phyloP scores from a whole-genome alignment of 1,140 invertebrate genomes.

The Ganaspis sp. region DNA sequence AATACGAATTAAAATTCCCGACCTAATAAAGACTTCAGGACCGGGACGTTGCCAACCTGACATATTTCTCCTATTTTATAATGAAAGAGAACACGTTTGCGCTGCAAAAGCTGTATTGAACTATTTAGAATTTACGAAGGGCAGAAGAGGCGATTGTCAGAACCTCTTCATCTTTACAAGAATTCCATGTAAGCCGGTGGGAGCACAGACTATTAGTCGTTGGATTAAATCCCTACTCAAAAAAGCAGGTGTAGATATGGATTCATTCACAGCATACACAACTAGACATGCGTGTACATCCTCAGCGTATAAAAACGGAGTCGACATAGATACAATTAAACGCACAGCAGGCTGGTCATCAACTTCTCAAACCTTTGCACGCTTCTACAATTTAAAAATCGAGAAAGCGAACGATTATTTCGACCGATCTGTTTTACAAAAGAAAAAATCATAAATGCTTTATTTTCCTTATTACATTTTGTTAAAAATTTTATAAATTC shows the following conservation, averaged over 20 bases:
- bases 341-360: neutral
- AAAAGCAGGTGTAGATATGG: neutral
- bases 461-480: too few species aligned
- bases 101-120: neutral
- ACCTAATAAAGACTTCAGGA: constrained; percentile 18
- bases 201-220: neutral
- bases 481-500: too few species aligned
- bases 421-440: neutral
- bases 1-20: constrained; percentile 17
- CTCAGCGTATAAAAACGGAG: neutral
- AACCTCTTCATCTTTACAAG: too few species aligned
- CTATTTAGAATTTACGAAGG: too few species aligned
- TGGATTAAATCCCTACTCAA: constrained; percentile 17
- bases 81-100: neutral
- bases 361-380: neutral
- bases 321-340: constrained; percentile 16
- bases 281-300: constrained; percentile 5
- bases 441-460: too few species aligned
- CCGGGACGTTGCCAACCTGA: neutral
- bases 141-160: too few species aligned
- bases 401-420: neutral
- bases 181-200: too few species aligned
- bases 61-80: too few species aligned
- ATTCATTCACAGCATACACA: constrained; percentile 6
- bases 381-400: neutral